These are phyloP conservation scores for Budorcas taxicolor DNA, from an alignment of 2,113 vertebrate genomes.

Conservation along the genomic window DNA sequence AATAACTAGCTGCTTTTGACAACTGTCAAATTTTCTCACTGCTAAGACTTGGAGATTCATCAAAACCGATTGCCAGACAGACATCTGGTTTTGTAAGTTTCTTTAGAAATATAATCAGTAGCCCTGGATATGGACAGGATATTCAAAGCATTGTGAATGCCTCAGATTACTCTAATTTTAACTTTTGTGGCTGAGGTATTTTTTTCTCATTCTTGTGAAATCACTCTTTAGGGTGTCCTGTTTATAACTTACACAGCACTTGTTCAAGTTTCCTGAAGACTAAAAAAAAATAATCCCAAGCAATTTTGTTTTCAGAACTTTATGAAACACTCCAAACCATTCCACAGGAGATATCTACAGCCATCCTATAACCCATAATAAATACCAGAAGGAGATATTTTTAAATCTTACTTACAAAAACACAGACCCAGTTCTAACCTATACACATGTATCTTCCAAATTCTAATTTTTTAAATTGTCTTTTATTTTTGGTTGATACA, in stretches of 20 bases:
- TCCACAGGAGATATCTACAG: background rate
- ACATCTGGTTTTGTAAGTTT: constrained; percentile 57
- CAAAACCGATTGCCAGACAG: constrained; percentile 55
- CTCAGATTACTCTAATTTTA: constrained; percentile 33
- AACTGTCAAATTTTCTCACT: constrained; percentile 62
- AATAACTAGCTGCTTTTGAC: constrained; percentile 51
- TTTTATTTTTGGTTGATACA: background rate
- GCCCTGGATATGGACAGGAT: constrained; percentile 50
- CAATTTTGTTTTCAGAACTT: constrained; percentile 14
- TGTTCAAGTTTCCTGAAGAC: constrained; percentile 7
- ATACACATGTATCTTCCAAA: background rate
- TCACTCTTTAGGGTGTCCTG: background rate
- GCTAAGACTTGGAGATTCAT: constrained; percentile 60
- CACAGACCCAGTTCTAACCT: background rate
- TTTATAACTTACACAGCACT: constrained; percentile 13
- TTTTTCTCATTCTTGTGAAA: background rate
- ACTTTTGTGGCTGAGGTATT: constrained; percentile 31
- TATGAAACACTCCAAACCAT: background rate
- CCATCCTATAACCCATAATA: background rate
- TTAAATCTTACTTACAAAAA: background rate
- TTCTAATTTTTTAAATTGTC: background rate
- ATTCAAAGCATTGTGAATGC: constrained; percentile 41
- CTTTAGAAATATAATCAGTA: constrained; percentile 57
- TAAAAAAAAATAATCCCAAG: background rate
- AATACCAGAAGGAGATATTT: background rate